Percentiles rank a stretch among this genome's conserved stretches.
phyloP scores from a whole-genome alignment of 2,113 vertebrate genomes.

The Sclerurus mexicanus region DNA sequence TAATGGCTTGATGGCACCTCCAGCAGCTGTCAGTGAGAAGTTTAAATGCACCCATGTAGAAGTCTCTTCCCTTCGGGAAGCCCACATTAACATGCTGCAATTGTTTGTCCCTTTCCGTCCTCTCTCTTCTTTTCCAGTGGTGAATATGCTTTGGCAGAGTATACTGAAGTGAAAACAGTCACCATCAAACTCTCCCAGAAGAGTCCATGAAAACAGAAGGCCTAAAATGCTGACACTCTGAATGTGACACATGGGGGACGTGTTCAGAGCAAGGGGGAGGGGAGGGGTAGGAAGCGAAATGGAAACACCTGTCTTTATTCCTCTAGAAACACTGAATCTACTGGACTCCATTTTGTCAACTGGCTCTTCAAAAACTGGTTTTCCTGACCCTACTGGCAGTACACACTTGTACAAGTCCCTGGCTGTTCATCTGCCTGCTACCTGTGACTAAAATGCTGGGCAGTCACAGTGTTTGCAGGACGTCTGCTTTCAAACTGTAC shows the following conservation, averaged over 20 bases:
- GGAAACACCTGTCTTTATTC: constrained; percentile 4
- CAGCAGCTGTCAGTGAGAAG: background rate
- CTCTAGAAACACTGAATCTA: constrained; percentile 36
- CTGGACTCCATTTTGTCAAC: constrained; percentile 23
- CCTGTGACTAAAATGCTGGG: background rate
- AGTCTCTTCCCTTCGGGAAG: background rate
- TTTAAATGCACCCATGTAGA: background rate
- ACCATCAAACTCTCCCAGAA: constrained; percentile 91
- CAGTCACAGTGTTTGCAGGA: background rate
- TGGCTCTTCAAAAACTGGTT: background rate
- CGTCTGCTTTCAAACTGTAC: background rate
- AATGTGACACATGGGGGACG: constrained; percentile 36
- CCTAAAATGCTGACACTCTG: constrained; percentile 59
- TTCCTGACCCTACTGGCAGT: constrained; percentile 6
- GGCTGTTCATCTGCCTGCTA: background rate
- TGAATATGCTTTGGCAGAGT: constrained; percentile 91
- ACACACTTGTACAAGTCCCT: background rate
- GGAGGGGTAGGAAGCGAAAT: constrained; percentile 3
- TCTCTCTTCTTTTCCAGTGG: constrained; percentile 76
- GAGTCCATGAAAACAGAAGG: constrained; percentile 71
- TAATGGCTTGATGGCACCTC: background rate
- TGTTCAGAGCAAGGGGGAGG: constrained; percentile 19
- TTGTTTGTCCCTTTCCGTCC: background rate
- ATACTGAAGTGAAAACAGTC: constrained; percentile 92
- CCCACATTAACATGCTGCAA: background rate